These are phyloP conservation scores for Athalia rosae DNA, from an alignment of 2,888 invertebrate genomes.

Conservation along the genomic window DNA sequence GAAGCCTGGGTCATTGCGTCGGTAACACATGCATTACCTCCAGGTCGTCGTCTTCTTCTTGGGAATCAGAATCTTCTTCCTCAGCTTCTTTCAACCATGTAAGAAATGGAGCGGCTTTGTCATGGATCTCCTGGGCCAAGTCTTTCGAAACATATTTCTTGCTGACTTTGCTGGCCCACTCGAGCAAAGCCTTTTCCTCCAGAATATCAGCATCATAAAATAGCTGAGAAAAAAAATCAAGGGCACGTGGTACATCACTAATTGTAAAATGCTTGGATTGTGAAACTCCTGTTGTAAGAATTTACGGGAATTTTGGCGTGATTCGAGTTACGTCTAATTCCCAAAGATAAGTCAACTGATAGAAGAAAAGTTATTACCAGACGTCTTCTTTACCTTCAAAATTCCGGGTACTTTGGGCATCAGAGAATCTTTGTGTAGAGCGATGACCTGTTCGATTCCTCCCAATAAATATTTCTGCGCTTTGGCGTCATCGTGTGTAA, in stretches of 20 bases:
- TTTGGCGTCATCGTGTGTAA: conserved; percentile 87
- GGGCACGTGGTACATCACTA: too few relatives aligned
- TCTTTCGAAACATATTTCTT: conserved; percentile 96
- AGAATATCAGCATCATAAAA: conserved; percentile 97
- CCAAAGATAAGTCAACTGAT: conserved; percentile 23
- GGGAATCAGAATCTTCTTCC: conserved; percentile 90
- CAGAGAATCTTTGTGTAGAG: conserved; percentile 84
- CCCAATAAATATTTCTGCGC: conserved; percentile 95
- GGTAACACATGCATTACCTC: conserved; percentile 73
- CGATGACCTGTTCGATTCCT: conserved; percentile 95
- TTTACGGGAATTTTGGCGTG: too few relatives aligned
- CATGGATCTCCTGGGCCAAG: conserved; percentile 92
- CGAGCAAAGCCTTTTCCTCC: conserved; percentile 94
- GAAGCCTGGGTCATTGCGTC: background rate
- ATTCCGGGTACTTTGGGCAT: conserved; percentile 93
- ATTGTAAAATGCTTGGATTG: too few relatives aligned
- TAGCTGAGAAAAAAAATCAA: conserved; percentile 75
- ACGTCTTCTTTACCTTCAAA: conserved; percentile 79
- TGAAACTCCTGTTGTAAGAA: too few relatives aligned
- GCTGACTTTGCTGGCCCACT: conserved; percentile 96
- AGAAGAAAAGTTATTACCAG: conserved; percentile 21
- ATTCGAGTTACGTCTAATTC: background rate
- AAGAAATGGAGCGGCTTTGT: conserved; percentile 93
- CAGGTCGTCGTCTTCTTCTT: conserved; percentile 83
- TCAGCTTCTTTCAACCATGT: conserved; percentile 98